phyloP scores from a whole-genome alignment of 2,888 invertebrate species.

The Drosophila neonasuta region DNA sequence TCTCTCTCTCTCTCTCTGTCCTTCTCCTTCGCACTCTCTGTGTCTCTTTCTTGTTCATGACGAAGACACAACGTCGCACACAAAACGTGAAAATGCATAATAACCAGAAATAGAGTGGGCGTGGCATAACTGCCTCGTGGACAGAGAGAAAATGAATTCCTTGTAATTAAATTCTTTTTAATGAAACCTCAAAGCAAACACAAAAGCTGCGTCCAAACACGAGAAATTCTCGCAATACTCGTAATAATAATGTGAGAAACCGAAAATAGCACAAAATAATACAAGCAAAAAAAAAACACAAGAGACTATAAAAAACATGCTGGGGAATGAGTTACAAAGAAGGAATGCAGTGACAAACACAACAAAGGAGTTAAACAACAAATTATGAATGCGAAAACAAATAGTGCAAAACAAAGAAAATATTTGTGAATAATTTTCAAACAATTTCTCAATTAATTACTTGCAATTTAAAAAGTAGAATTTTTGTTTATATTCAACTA shows the following conservation, averaged over 20 bases:
- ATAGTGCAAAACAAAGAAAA: background rate
- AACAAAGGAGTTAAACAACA: conserved; percentile 15
- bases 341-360: conserved; percentile 4
- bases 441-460: background rate
- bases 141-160: conserved; percentile 35
- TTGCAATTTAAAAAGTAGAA: background rate
- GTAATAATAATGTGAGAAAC: conserved; percentile 39
- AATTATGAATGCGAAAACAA: conserved; percentile 6
- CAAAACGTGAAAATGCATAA: conserved; percentile 53
- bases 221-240: conserved; percentile 11
- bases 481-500: no score
- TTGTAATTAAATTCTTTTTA: conserved; percentile 61
- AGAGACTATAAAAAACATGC: conserved; percentile 6
- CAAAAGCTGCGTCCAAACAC: conserved; percentile 44
- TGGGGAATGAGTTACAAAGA: conserved; percentile 8
- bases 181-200: conserved; percentile 55
- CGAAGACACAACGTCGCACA: conserved; percentile 52
- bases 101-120: conserved; percentile 37
- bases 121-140: conserved; percentile 34
- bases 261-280: conserved; percentile 3
- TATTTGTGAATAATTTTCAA: background rate
- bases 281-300: background rate
- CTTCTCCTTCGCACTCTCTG: background rate
- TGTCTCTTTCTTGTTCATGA: conserved; percentile 14
- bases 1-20: background rate